Evolutionary conservation across 2,888 invertebrate genomes (phyloP), one percentile per base, ranked within the genome.

Genomic region (Chrysodeixis includens): DNA sequence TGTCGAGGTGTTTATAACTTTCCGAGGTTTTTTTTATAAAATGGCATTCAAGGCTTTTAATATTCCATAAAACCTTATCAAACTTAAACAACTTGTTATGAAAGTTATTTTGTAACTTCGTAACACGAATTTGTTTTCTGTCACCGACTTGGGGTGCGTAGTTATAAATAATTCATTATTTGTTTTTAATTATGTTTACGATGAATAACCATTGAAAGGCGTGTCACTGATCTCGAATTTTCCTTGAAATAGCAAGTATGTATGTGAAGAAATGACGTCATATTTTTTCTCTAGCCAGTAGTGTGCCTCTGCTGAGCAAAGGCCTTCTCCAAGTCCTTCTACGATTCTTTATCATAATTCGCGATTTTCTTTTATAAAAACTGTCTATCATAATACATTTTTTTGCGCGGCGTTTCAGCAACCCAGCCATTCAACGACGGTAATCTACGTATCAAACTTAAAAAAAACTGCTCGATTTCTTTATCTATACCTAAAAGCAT

Each of bases 91-190:
- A 18, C 18, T 49, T 49, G 20, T 18, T 49, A 10, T 20, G 18
- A 18, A 49, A 49, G 16, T 49, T 49, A 49, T 49, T 49, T 18
- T 9, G 20, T 49, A 49, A 49, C 46, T 18, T 18, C 8, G 16
- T 46, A 9, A 16, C 2, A 10, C 12, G 20, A 49, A 18, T 20
- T 49, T 46, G 44, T 16, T 44, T n/a, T 44, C 10, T 49, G 46
- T 2, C 18, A 9, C 10, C 18, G 12, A 18, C 46, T 20, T 49
- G 18, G 10, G 46, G 18, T 49, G 20, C 10, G 20, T 49, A 20
- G 18, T 49, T 49, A 20, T 49, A 18, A 49, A 49, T 49, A 49
- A 49, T 49, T 9, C 9, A 40, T 40, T 40, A 40, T 40, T 40
- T 40, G 6, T 1, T 1, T 6, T 40, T 5, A 40, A 40, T 40